Percentiles rank a stretch among this genome's conserved stretches.
Evolutionary conservation across 2,113 vertebrate species (phyloP).

Genomic region (Hippocampus barbouri): DNA sequence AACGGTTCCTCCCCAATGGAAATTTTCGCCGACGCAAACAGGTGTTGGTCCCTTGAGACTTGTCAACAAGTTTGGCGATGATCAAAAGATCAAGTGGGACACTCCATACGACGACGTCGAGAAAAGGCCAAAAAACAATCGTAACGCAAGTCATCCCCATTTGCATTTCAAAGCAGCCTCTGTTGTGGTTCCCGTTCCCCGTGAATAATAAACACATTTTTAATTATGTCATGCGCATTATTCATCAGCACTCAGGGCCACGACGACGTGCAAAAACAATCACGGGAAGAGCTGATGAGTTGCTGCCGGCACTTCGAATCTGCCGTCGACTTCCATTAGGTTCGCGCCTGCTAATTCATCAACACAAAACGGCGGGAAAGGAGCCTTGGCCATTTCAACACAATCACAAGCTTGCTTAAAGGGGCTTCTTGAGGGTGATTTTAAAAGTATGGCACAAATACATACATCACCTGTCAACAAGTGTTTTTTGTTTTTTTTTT

Average conservation of each 20-base stretch:
- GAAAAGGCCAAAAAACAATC: constrained; percentile 32
- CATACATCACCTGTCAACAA: no score
- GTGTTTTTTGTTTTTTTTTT: no score
- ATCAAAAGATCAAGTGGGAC: constrained; percentile 60
- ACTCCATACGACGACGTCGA: constrained; percentile 23
- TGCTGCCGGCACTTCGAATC: constrained; percentile 30
- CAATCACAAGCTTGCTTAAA: no score
- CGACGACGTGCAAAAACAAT: constrained; percentile 12
- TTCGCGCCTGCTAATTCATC: constrained; percentile 47
- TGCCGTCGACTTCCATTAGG: constrained; percentile 41
- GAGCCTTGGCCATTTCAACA: no score
- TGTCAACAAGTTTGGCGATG: constrained; percentile 39
- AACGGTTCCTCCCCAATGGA: constrained; percentile 26
- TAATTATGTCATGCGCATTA: constrained; percentile 68
- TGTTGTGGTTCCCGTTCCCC: constrained; percentile 42
- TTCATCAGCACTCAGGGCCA: constrained; percentile 49
- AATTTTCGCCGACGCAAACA: constrained; percentile 36
- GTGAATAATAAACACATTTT: constrained; percentile 66
- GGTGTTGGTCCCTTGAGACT: constrained; percentile 13
- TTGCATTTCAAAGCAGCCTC: constrained; percentile 67
- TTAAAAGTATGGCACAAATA: no score
- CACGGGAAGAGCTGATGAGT: not conserved
- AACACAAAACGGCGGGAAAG: constrained; percentile 15
- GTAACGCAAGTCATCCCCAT: constrained; percentile 30
- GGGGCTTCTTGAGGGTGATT: no score